Evolutionary conservation across 2,888 invertebrate species (phyloP), one percentile per base, ranked within the genome.

Genomic region (Incurvaria masculella): DNA sequence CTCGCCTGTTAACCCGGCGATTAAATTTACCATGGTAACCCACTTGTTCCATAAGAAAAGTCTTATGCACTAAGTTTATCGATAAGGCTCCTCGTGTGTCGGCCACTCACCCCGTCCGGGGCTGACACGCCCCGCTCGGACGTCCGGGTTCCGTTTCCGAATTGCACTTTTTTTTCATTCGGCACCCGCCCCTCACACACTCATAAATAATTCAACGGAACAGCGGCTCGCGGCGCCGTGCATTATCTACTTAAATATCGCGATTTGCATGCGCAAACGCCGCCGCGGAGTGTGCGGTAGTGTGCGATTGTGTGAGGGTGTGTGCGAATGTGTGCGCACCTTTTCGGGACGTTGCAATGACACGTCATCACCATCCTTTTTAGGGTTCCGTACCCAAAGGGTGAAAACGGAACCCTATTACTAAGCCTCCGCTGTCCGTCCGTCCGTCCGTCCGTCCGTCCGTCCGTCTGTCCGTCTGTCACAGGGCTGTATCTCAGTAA

Each of bases 261-360:
- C 41, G 41, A 41, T 41, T 41, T 41, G 41, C 41, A 41, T 41
- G 41, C 17, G 41, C 41, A 41, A 41, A 41, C 41, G 18, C 16
- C 41, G 10, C 17, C 33, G 33, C 14, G 27, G 27, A 4, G 18
- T n/a, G 33, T 33, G 33, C 33, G 33, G 14, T 14, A 3, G 33
- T 33, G 14, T 33, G 33, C 14, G 14, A 23, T 23, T 23, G 23
- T 23, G 23, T 23, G 5, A 10, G 10, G 10, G 10, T 23, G 33
- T 33, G 33, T 33, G 33, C 33, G 33, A 33, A 33, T 8, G 33
- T 33, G 8, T 33, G 33, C 33, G 14, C 8, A 33, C 4, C 11
- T 33, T 8, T 33, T 10, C 11, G 11, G 33, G 33, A 33, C 6
- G 11, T 8, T 23, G 23, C 23, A n/a, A n/a, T n/a, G n/a, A n/a